phyloP scores from a whole-genome alignment of 1,140 invertebrate genomes.

The Pachypeltis micranthus region DNA sequence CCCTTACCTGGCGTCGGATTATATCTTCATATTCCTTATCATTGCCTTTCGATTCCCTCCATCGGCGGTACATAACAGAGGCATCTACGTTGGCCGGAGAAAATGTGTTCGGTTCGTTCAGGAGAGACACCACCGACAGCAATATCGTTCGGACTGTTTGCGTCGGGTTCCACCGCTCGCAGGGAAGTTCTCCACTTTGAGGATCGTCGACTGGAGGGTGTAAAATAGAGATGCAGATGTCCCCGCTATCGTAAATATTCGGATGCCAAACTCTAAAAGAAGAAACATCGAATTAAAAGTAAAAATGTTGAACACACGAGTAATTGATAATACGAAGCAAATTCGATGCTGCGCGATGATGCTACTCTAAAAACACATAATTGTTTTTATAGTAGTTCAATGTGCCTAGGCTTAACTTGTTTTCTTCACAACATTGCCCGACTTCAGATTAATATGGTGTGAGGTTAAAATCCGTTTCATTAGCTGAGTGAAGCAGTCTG shows the following conservation, averaged over 20 bases:
- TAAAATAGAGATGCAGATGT: slow-evolving; percentile 96
- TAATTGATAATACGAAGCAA: too few relatives aligned
- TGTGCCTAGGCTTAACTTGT: too few relatives aligned
- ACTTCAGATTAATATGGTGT: too few relatives aligned
- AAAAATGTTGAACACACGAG: background rate
- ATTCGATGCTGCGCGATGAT: too few relatives aligned
- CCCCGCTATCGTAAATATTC: slow-evolving; percentile 99
- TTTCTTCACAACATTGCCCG: too few relatives aligned
- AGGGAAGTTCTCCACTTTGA: slow-evolving; percentile 92
- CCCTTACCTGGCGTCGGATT: slow-evolving; percentile 55
- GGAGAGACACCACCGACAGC: slow-evolving; percentile 90
- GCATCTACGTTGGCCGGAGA: slow-evolving; percentile 99
- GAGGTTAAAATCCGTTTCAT: too few relatives aligned
- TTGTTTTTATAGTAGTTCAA: too few relatives aligned
- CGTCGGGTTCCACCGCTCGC: slow-evolving; percentile 98
- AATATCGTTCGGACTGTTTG: slow-evolving; percentile 96
- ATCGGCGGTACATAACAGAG: slow-evolving; percentile 95
- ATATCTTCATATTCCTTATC: slow-evolving; percentile 99
- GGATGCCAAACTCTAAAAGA: slow-evolving; percentile 84
- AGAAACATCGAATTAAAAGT: background rate
- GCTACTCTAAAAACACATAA: too few relatives aligned
- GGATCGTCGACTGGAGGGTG: slow-evolving; percentile 98
- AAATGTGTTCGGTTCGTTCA: slow-evolving; percentile 98
- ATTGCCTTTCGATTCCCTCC: slow-evolving; percentile 92
- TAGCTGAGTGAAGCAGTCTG: too few relatives aligned